phyloP scores from a whole-genome alignment of 2,797 vertebrate species.

The Vireo griseus region DNA sequence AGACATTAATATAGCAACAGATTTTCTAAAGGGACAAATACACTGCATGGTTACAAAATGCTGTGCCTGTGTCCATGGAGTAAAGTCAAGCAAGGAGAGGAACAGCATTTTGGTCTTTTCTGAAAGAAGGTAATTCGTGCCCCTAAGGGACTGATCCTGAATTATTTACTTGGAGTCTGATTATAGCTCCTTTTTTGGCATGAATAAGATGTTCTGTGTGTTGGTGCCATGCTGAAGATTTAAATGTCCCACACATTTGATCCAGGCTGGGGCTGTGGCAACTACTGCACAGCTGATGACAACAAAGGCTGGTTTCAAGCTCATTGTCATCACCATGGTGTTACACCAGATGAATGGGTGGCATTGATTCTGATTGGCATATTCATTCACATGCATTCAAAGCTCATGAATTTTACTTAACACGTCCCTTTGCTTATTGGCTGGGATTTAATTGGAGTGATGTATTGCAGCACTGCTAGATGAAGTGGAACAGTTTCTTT shows the following conservation, averaged over 20 bases:
- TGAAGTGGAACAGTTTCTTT: slow-evolving; percentile 69
- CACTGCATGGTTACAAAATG: not conserved
- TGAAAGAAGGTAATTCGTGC: not conserved
- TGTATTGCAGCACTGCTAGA: slow-evolving; percentile 62
- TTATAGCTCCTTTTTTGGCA: slow-evolving; percentile 53
- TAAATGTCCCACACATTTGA: slow-evolving; percentile 66
- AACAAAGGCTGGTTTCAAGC: slow-evolving; percentile 69
- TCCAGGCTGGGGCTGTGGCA: slow-evolving; percentile 58
- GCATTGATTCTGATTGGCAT: slow-evolving; percentile 69
- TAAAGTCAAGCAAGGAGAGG: not conserved
- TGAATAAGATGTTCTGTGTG: slow-evolving; percentile 73
- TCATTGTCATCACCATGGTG: slow-evolving; percentile 71
- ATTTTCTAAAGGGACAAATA: not conserved
- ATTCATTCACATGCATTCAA: slow-evolving; percentile 67
- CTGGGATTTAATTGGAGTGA: slow-evolving; percentile 67
- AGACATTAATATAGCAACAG: not conserved
- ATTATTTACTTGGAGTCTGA: slow-evolving; percentile 55
- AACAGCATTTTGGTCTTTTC: not conserved
- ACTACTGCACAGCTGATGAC: slow-evolving; percentile 65
- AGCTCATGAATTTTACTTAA: slow-evolving; percentile 76
- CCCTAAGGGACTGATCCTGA: slow-evolving; percentile 38
- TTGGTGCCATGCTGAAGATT: slow-evolving; percentile 64
- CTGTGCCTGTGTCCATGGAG: not conserved
- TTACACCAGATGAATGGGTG: slow-evolving; percentile 63
- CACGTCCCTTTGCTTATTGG: slow-evolving; percentile 62